phyloP scores from a whole-genome alignment of 2,113 vertebrate species.

The Ptilorrhoa leucosticta region DNA sequence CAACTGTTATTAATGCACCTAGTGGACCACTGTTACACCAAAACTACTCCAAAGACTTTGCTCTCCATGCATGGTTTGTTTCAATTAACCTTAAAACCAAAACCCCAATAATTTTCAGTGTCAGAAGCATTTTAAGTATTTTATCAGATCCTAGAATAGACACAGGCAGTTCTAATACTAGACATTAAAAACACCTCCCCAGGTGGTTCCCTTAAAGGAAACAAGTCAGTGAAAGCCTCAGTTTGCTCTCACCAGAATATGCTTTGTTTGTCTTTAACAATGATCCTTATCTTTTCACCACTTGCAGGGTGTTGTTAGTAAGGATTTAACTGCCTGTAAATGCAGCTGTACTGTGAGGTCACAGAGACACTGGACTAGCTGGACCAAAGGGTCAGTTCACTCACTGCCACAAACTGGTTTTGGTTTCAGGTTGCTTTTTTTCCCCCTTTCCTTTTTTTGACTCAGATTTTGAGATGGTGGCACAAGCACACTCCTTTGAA shows the following conservation, averaged over 20 bases:
- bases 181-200: background rate
- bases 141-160: background rate
- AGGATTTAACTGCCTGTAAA: background rate
- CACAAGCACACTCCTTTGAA: background rate
- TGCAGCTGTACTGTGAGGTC: background rate
- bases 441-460: background rate
- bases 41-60: background rate
- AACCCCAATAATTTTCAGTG: background rate
- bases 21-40: background rate
- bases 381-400: background rate
- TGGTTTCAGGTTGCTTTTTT: background rate
- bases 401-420: fast-evolving
- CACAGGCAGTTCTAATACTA: background rate
- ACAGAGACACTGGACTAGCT: background rate
- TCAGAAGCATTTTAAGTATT: background rate
- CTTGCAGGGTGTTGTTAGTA: background rate
- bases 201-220: background rate
- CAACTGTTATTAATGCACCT: background rate
- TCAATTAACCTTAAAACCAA: background rate
- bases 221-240: background rate
- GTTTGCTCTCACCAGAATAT: background rate
- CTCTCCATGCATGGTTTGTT: fast-evolving
- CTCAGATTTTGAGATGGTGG: background rate
- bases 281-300: background rate
- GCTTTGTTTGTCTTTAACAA: background rate